Conservation (phyloP, 2,888 invertebrate species). For the Ethmia dodecea region DNA sequence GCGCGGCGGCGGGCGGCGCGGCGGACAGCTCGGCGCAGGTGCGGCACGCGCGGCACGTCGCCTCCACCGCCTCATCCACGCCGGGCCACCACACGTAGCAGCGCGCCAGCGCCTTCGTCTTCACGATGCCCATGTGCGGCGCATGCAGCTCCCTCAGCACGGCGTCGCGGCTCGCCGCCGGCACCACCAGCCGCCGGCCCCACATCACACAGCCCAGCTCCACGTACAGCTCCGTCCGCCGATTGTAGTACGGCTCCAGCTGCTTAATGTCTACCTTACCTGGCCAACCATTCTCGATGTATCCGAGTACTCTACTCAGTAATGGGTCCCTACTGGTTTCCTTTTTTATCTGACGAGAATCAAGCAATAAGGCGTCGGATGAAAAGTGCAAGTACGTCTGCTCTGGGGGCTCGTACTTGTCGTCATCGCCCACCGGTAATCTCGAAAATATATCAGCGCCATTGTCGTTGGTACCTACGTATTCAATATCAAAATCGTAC, state of each 20-base stretch:
- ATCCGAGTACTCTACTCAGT: conserved; percentile 4
- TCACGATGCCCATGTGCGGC: too few species aligned
- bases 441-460: conserved; percentile 9
- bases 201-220: too few species aligned
- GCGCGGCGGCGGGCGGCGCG: neutral
- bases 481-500: conserved; percentile 12
- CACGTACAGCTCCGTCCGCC: too few species aligned
- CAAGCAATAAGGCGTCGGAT: conserved; percentile 3
- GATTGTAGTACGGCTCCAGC: too few species aligned
- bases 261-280: neutral
- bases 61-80: too few species aligned
- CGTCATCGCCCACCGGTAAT: too few species aligned
- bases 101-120: too few species aligned
- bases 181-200: too few species aligned
- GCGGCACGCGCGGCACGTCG: conserved; percentile 4
- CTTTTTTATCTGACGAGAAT: conserved; percentile 1
- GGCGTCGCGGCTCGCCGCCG: too few species aligned
- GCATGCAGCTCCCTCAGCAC: too few species aligned
- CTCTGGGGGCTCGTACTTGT: conserved; percentile 1
- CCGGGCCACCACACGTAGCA: conserved; percentile 1
- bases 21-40: conserved; percentile 6
- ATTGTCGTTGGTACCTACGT: conserved; percentile 10
- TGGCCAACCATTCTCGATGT: conserved; percentile 6
- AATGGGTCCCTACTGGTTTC: conserved; percentile 2
- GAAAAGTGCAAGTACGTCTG: too few species aligned